These are phyloP conservation scores for Copidosoma aretas DNA, from an alignment of 2,888 invertebrate genomes.

Conservation along the genomic window DNA sequence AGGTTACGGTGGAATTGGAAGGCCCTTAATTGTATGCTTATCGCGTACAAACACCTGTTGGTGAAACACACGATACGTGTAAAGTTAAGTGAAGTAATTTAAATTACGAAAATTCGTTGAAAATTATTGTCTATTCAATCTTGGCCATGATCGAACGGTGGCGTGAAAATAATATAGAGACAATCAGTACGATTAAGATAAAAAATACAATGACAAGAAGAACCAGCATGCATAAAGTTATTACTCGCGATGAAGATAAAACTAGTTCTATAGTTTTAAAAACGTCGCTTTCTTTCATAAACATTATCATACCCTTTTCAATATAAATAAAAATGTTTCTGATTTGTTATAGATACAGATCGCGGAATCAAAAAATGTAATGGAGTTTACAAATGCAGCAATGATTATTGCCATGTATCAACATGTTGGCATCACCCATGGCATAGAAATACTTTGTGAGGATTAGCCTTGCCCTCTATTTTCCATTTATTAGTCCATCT, in stretches of 20 bases:
- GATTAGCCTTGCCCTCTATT: too few species aligned
- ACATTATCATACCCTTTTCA: neutral
- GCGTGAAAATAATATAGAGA: too few species aligned
- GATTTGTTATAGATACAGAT: too few species aligned
- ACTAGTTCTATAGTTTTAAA: neutral
- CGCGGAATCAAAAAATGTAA: too few species aligned
- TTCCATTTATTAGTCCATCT: too few species aligned
- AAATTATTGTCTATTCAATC: neutral
- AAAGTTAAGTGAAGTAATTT: conserved; percentile 3
- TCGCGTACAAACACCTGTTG: neutral
- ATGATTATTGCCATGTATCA: too few species aligned
- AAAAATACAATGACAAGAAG: neutral
- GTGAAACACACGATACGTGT: too few species aligned
- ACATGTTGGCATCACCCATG: too few species aligned
- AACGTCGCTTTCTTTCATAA: neutral
- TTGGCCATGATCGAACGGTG: neutral
- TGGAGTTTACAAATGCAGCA: too few species aligned
- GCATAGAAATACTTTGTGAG: too few species aligned
- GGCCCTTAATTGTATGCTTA: neutral
- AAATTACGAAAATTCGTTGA: neutral
- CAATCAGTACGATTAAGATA: neutral
- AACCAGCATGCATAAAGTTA: neutral
- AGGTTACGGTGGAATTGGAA: neutral
- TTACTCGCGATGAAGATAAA: neutral
- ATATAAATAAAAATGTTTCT: neutral